These are phyloP conservation scores for Lithosia quadra DNA, from an alignment of 2,888 invertebrate genomes.

Conservation along the genomic window DNA sequence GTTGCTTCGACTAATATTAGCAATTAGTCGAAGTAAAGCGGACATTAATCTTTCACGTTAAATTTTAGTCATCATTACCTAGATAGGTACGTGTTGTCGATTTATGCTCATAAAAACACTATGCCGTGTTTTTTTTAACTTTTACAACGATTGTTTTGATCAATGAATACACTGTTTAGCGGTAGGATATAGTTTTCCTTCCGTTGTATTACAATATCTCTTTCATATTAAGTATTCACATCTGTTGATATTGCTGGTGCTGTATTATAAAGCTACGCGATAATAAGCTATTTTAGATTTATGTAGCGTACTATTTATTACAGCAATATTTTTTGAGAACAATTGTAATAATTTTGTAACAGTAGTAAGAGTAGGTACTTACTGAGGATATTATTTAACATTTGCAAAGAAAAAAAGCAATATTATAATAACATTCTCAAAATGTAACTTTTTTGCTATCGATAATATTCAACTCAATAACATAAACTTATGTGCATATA, in stretches of 20 bases:
- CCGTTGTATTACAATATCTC: constrained; percentile 64
- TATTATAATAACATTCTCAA: too few species aligned
- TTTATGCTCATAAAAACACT: constrained; percentile 3
- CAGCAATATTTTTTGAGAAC: neutral
- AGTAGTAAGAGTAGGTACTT: too few species aligned
- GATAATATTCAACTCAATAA: too few species aligned
- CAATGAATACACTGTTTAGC: constrained; percentile 50
- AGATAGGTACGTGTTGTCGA: constrained; percentile 5
- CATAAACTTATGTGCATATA: too few species aligned
- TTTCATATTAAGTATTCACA: constrained; percentile 66
- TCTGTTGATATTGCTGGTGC: constrained; percentile 54
- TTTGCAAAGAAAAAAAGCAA: too few species aligned
- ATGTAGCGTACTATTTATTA: too few species aligned
- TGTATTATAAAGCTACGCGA: constrained; percentile 29
- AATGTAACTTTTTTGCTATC: too few species aligned
- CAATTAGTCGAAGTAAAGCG: constrained; percentile 42
- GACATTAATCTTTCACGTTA: constrained; percentile 30
- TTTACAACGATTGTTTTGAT: constrained; percentile 36
- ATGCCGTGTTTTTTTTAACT: neutral
- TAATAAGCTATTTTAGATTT: constrained; percentile 9
- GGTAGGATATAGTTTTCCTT: constrained; percentile 44
- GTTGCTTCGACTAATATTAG: constrained; percentile 43
- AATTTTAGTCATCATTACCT: constrained; percentile 13
- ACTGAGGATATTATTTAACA: too few species aligned
- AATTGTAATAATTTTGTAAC: neutral